A percentile compares a stretch with the other conserved stretches of the same genome.
Conservation (phyloP, 2,888 invertebrate species). For the Epistrophella euchroma region DNA sequence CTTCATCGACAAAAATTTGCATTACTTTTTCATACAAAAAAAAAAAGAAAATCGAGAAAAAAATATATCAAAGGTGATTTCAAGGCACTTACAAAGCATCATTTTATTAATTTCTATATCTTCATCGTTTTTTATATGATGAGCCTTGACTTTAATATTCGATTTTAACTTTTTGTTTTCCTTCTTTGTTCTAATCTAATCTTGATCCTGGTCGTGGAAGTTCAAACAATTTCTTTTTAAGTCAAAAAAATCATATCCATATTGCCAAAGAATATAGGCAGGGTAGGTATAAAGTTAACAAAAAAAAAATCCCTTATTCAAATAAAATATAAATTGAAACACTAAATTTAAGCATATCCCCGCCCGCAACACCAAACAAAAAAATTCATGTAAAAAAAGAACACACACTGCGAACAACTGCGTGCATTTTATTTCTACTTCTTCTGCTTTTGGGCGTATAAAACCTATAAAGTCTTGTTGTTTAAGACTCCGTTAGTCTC, state of each 20-base stretch:
- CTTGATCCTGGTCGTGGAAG: background rate
- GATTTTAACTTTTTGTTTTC: background rate
- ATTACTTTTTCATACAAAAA: conserved; percentile 47
- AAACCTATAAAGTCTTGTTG: background rate
- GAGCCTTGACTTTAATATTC: conserved; percentile 43
- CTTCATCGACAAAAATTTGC: conserved; percentile 59
- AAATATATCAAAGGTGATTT: conserved; percentile 71
- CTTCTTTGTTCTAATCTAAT: conserved; percentile 13
- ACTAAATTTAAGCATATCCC: conserved; percentile 43
- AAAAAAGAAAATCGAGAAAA: background rate
- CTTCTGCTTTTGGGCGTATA: conserved; percentile 4
- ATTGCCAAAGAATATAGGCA: conserved; percentile 29
- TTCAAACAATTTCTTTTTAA: conserved; percentile 51
- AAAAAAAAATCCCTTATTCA: conserved; percentile 30
- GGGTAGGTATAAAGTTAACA: background rate
- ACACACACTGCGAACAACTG: conserved; percentile 1
- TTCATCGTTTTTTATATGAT: conserved; percentile 14
- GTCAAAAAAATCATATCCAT: conserved; percentile 52
- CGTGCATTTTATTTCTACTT: conserved; percentile 15
- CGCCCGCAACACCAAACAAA: background rate
- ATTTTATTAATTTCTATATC: conserved; percentile 28
- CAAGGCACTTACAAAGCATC: conserved; percentile 60
- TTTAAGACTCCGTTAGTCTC: background rate
- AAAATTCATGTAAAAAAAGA: background rate
- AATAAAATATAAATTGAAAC: conserved; percentile 65